Evolutionary conservation across 2,797 vertebrate genomes (phyloP).

Genomic region (Thaleichthys pacificus): DNA sequence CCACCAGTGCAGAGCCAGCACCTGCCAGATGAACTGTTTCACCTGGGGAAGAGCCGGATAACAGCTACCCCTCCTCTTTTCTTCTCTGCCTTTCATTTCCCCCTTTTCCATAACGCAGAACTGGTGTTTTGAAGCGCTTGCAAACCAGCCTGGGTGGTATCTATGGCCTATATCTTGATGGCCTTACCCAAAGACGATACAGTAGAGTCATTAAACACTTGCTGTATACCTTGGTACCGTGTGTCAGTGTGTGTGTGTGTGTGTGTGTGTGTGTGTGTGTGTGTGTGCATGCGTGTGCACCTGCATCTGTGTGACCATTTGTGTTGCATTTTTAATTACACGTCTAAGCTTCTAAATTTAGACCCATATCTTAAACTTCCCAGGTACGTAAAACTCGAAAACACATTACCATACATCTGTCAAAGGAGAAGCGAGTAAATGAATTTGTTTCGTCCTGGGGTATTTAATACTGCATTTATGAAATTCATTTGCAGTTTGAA

Average conservation of each 20-base stretch:
- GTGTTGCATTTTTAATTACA: not conserved
- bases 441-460: conserved; percentile 17
- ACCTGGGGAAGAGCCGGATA: not conserved
- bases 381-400: not conserved
- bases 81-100: too few species aligned
- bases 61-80: too few species aligned
- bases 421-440: conserved; percentile 9
- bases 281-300: too few species aligned
- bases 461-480: conserved; percentile 26
- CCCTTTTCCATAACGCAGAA: too few species aligned
- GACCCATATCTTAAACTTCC: not conserved
- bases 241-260: not conserved
- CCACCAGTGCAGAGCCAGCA: not conserved
- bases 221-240: too few species aligned
- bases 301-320: not conserved
- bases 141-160: too few species aligned
- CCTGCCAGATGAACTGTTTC: not conserved
- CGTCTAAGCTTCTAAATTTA: not conserved
- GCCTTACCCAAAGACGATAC: too few species aligned
- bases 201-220: too few species aligned
- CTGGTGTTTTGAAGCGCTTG: too few species aligned
- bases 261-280: too few species aligned
- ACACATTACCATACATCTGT: conserved; percentile 18
- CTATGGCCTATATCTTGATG: too few species aligned
- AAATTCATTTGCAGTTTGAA: conserved; percentile 32